Conservation (phyloP, 2,797 vertebrate genomes). For the Tenualosa ilisha region DNA sequence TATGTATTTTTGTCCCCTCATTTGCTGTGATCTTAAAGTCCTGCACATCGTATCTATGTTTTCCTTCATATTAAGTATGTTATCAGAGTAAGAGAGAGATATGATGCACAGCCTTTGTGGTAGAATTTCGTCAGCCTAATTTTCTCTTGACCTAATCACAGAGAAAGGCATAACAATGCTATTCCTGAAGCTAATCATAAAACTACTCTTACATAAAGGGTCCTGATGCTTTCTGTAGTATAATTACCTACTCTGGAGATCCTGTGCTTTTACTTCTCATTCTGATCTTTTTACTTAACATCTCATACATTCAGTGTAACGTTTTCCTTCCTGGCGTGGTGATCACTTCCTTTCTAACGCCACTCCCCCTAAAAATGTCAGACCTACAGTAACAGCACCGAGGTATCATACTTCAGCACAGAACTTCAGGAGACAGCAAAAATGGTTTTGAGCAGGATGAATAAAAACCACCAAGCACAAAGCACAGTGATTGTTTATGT, state of each 20-base stretch:
- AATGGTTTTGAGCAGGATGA: constrained; percentile 38
- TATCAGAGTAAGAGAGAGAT: background rate
- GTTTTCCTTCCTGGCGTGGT: background rate
- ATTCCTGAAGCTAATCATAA: background rate
- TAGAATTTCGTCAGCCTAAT: background rate
- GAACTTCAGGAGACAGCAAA: constrained; percentile 23
- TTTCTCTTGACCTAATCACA: background rate
- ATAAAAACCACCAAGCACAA: constrained; percentile 57
- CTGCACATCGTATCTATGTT: constrained; percentile 19
- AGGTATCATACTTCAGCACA: constrained; percentile 46
- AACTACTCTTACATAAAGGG: background rate
- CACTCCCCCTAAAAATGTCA: background rate
- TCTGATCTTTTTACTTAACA: background rate
- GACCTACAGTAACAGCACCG: background rate
- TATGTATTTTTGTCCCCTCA: background rate
- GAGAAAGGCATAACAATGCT: background rate
- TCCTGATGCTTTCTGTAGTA: background rate
- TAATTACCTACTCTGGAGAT: background rate
- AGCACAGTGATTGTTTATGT: constrained; percentile 55
- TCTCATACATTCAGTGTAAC: background rate
- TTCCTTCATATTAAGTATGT: background rate
- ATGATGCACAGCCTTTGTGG: constrained; percentile 6
- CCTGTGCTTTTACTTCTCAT: background rate
- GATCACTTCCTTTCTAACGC: background rate
- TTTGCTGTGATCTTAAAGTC: constrained; percentile 5